Conservation (phyloP, 2,113 vertebrate species). For the Grammomys surdaster region DNA sequence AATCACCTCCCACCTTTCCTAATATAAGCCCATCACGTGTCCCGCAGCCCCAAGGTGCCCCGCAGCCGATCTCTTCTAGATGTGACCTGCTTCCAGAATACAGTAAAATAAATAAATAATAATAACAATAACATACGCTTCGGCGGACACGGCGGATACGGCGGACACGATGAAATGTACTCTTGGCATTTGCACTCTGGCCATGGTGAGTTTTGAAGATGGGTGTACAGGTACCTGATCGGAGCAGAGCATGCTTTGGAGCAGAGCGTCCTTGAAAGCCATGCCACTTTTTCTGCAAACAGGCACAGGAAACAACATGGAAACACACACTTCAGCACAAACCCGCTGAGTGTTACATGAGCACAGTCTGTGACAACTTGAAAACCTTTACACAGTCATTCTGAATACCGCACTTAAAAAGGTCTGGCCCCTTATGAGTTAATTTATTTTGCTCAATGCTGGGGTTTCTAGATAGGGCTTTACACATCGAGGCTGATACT, state of each 20-base stretch:
- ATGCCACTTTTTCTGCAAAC: rapidly evolving
- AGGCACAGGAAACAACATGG: rapidly evolving
- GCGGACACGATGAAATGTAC: too few relatives aligned
- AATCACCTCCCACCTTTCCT: not conserved
- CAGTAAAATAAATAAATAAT: not conserved
- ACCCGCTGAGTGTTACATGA: too few relatives aligned
- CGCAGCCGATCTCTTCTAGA: rapidly evolving
- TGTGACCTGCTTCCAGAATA: rapidly evolving
- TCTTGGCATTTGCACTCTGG: not conserved
- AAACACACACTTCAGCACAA: not conserved
- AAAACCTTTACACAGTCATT: not conserved
- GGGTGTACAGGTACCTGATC: not conserved
- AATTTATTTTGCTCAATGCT: not conserved
- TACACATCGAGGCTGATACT: not conserved
- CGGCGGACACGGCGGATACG: too few relatives aligned
- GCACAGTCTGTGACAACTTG: too few relatives aligned
- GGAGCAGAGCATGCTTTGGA: not conserved
- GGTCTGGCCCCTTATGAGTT: not conserved
- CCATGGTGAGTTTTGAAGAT: not conserved
- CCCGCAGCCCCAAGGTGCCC: not conserved
- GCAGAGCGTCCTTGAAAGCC: not conserved
- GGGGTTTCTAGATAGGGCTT: not conserved
- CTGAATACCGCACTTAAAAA: not conserved
- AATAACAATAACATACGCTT: rapidly evolving
- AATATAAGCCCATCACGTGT: rapidly evolving